phyloP scores from a whole-genome alignment of 2,888 invertebrate species.

The Elegia similella region DNA sequence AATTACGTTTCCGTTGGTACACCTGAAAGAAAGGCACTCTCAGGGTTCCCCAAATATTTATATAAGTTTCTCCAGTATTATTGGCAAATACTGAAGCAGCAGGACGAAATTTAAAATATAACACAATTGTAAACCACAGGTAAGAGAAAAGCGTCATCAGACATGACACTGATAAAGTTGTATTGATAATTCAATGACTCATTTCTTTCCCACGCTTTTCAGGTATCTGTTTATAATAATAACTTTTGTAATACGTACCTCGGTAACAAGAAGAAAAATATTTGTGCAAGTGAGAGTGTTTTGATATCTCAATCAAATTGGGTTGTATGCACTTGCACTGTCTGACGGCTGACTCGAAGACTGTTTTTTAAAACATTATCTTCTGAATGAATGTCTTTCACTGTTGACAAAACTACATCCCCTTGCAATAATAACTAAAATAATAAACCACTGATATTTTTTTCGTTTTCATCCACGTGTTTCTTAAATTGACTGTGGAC shows the following conservation, averaged over 20 bases:
- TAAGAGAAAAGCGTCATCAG: not conserved
- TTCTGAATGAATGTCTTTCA: constrained; percentile 28
- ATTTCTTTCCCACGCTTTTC: constrained; percentile 49
- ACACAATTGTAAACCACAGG: not conserved
- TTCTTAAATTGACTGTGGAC: not conserved
- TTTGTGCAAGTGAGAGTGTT: constrained; percentile 53
- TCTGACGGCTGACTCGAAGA: constrained; percentile 31
- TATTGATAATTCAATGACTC: constrained; percentile 3
- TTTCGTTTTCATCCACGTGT: not conserved
- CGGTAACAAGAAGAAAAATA: constrained; percentile 62
- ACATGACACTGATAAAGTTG: not conserved
- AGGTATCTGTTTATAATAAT: constrained; percentile 42
- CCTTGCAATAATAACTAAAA: constrained; percentile 12
- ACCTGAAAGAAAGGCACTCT: no score
- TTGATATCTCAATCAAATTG: constrained; percentile 54
- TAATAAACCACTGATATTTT: not conserved
- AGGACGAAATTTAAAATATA: not conserved
- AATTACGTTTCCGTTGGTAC: no score
- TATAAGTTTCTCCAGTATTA: no score
- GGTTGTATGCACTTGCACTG: constrained; percentile 39
- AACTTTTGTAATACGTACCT: constrained; percentile 44
- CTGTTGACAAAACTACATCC: constrained; percentile 16
- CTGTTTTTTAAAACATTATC: constrained; percentile 51
- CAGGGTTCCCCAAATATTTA: no score
- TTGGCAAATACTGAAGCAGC: not conserved